phyloP scores from a whole-genome alignment of 2,888 invertebrate genomes.

The Ceriagrion tenellum region DNA sequence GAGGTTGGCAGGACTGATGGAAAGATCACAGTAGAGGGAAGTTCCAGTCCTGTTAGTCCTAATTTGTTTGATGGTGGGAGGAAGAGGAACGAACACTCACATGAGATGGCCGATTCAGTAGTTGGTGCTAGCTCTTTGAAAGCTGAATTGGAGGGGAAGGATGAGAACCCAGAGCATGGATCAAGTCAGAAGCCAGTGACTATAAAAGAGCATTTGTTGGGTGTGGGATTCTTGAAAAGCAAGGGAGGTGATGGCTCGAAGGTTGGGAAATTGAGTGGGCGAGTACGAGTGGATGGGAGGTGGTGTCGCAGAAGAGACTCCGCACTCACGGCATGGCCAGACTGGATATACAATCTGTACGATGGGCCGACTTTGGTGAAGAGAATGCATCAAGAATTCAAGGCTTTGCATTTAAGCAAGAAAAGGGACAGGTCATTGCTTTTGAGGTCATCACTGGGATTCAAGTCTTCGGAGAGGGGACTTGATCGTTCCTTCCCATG shows the following conservation, averaged over 20 bases:
- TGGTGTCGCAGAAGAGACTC: constrained; percentile 76
- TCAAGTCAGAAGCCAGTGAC: constrained; percentile 76
- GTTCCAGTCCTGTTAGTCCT: not conserved
- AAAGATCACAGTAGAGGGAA: not conserved
- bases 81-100: not conserved
- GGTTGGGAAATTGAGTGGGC: not conserved
- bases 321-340: constrained; percentile 83
- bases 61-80: not conserved
- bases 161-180: not conserved
- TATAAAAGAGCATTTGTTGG: constrained; percentile 69
- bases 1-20: not conserved
- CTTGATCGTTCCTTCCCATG: constrained; percentile 28
- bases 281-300: not conserved
- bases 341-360: constrained; percentile 84
- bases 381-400: constrained; percentile 76
- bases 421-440: constrained; percentile 65
- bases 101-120: not conserved
- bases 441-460: not conserved
- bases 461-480: not conserved
- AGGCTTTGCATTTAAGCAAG: constrained; percentile 75
- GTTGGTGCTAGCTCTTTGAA: not conserved
- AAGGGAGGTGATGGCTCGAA: not conserved
- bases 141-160: not conserved
- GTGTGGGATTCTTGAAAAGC: constrained; percentile 50
- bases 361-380: constrained; percentile 79